These are phyloP conservation scores for Margarornis squamiger DNA, from an alignment of 2,797 vertebrate genomes.

Conservation along the genomic window DNA sequence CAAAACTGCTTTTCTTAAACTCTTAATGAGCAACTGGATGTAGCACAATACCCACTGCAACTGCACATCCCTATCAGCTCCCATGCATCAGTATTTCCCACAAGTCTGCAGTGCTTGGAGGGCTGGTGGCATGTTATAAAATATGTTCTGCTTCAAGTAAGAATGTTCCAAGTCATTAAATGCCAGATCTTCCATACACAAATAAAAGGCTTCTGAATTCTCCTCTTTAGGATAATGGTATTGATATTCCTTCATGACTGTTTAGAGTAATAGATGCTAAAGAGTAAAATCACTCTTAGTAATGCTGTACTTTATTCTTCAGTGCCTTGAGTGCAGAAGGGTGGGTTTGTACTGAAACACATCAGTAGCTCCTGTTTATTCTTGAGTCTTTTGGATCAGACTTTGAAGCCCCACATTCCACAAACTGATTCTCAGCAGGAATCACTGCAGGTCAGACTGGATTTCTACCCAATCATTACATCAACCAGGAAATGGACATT, in stretches of 20 bases:
- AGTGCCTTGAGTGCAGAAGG: background rate
- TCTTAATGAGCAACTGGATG: background rate
- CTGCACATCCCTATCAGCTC: background rate
- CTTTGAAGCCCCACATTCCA: background rate
- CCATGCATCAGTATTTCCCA: background rate
- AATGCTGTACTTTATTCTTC: background rate
- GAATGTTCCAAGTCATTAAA: constrained; percentile 16
- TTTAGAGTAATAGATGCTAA: background rate
- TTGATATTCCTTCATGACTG: background rate
- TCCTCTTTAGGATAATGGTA: background rate
- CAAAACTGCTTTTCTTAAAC: background rate
- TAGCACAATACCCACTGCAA: background rate
- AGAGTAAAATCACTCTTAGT: background rate
- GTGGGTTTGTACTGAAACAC: background rate
- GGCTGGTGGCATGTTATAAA: background rate
- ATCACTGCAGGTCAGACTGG: background rate
- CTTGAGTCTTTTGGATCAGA: background rate
- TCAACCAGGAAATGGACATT: background rate
- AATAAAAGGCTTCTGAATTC: background rate
- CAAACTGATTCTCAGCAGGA: background rate
- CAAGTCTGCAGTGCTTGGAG: background rate
- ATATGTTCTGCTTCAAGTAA: background rate
- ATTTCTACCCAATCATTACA: background rate
- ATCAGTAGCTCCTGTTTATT: background rate
- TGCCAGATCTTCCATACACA: background rate